A percentile compares a stretch with the other conserved stretches of the same genome.
Evolutionary conservation across 2,888 invertebrate species (phyloP).

Genomic region (Tipula vernalis): DNA sequence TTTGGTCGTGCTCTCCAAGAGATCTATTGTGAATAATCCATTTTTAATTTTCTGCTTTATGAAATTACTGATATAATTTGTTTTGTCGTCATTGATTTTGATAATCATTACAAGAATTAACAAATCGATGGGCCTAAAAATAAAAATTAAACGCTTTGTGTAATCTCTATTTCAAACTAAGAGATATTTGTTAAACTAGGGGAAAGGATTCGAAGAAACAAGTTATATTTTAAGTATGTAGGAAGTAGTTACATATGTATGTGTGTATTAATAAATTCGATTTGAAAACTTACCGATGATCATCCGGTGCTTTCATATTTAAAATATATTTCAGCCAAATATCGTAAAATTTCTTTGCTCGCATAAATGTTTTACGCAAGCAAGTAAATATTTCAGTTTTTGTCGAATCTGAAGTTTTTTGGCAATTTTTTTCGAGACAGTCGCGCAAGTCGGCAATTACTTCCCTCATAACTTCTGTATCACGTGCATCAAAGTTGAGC

Average conservation of each 20-base stretch:
- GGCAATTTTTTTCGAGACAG: slow-evolving; percentile 22
- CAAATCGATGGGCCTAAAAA: slow-evolving; percentile 50
- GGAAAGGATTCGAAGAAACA: too few relatives aligned
- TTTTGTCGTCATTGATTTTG: slow-evolving; percentile 45
- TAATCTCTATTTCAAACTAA: too few relatives aligned
- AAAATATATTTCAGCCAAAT: slow-evolving; percentile 28
- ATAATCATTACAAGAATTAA: slow-evolving; percentile 51
- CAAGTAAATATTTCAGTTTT: slow-evolving; percentile 26
- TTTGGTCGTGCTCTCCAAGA: slow-evolving; percentile 43
- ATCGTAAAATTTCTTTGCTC: slow-evolving; percentile 30
- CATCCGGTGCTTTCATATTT: slow-evolving; percentile 18
- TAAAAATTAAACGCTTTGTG: background rate
- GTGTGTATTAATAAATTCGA: too few relatives aligned
- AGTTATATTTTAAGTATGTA: too few relatives aligned
- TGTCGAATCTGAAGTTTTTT: background rate
- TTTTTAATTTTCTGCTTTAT: slow-evolving; percentile 48
- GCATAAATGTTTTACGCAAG: slow-evolving; percentile 27
- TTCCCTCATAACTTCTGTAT: slow-evolving; percentile 23
- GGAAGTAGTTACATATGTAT: too few relatives aligned
- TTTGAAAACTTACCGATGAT: slow-evolving; percentile 20
- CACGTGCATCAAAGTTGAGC: slow-evolving; percentile 27
- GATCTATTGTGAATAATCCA: slow-evolving; percentile 43
- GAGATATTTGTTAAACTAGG: too few relatives aligned
- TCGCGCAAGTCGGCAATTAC: slow-evolving; percentile 26
- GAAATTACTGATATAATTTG: slow-evolving; percentile 46